Percentiles rank a stretch among this genome's conserved stretches.
These are phyloP conservation scores for Carcinoscorpius rotundicauda DNA, from an alignment of 1,140 invertebrate species.

Conservation along the genomic window DNA sequence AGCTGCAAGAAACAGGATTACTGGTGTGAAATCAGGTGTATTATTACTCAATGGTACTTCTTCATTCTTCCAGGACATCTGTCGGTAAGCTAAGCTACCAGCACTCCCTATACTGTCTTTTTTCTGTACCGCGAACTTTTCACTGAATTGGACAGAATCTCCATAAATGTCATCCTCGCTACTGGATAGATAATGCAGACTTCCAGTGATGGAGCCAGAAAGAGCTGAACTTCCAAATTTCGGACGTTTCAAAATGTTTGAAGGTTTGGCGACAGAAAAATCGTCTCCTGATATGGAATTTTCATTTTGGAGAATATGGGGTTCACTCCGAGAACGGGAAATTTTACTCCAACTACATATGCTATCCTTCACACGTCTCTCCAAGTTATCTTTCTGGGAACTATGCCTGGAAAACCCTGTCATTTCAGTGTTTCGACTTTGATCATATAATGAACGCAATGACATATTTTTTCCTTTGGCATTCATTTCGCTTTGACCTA, in stretches of 20 bases:
- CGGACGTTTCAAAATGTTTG: no score
- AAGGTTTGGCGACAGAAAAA: no score
- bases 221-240: no score
- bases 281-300: no score
- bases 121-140: no score
- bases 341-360: no score
- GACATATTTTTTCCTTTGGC: no score
- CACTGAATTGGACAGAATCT: slow-evolving; percentile 20
- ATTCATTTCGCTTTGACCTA: neutral
- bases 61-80: slow-evolving; percentile 18
- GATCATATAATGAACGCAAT: no score
- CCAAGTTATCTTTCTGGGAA: slow-evolving; percentile 1
- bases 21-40: neutral
- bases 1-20: slow-evolving; percentile 55
- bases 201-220: neutral
- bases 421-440: no score
- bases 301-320: slow-evolving; percentile 21
- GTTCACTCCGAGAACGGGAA: no score
- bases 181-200: neutral
- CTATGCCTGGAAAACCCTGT: neutral
- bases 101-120: slow-evolving; percentile 57
- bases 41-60: slow-evolving; percentile 7
- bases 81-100: slow-evolving; percentile 49
- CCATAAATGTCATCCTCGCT: neutral
- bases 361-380: neutral